Base-by-base conservation (phyloP, 1,140 invertebrate genomes). In the Bombus picipes region DNA sequence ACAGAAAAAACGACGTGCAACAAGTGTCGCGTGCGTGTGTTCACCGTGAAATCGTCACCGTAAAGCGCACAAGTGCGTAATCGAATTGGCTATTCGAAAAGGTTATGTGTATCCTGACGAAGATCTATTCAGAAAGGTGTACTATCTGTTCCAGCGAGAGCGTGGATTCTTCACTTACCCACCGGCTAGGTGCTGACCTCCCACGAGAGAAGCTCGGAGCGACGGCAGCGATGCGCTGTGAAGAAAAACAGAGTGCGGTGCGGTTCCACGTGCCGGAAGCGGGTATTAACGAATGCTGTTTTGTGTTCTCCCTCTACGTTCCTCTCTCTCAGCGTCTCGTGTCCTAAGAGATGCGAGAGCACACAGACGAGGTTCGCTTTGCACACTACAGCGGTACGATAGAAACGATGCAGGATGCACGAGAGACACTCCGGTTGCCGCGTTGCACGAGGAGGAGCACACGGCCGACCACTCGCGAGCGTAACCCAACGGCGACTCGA, bases 171-270 rank as follows among this genome's bases (percentile, higher is more conserved):
- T 73, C 76, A 81, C 81, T 89, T 88, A 88, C 81, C 76, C 88
- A 83, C 87, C 85, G 68, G 83, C 88, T 88, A 87, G 87, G 89
- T 90, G 89, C 89, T 90, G 89, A 90, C 89, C 89, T 90, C 89
- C 89, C 86, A 70, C 83, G 89, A 88, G 89, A 90, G 83, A 87
- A 90, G 75, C 66, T 59, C n/a, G 68, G 88, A 88, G 74, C 76
- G 68, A 53, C 47, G 34, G 71, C n/a, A 77, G 57, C 22, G 65
- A 74, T 76, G 73, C 34, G 71, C 28, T 62, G 43, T 34, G 77
- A 81, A 65, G 39, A 59, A 85, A 78, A 76, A 89, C 65, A 74
- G 76, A 81, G 78, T 83, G 74, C 47, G 62, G 70, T 76, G 59
- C 41, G 74, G 84, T 47, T 86, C 81, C 78, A 85, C 88, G 84